Conservation (phyloP, 30 jellyfish, hydroid and myxozoan genomes). For the Aurelia coerulea region DNA sequence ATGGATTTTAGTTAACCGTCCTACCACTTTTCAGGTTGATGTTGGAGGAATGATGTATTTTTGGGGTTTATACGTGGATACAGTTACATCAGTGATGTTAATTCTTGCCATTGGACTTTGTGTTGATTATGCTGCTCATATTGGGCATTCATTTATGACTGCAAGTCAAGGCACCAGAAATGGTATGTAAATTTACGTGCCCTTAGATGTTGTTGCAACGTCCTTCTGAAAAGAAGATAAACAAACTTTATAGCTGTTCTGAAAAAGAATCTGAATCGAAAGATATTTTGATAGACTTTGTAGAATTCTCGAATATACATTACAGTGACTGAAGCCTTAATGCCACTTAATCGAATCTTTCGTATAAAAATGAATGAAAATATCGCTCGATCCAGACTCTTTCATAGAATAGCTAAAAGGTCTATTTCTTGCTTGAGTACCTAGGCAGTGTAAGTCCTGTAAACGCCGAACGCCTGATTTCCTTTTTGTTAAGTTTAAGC, state of each 20-base stretch:
- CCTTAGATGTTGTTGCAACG: neutral
- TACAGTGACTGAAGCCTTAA: too few relatives aligned
- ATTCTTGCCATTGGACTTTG: conserved; percentile 89
- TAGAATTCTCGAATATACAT: too few relatives aligned
- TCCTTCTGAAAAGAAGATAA: neutral
- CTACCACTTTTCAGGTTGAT: conserved; percentile 63
- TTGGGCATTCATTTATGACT: conserved; percentile 89
- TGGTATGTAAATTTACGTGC: conserved; percentile 34
- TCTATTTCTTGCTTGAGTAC: too few relatives aligned
- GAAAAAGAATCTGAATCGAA: too few relatives aligned
- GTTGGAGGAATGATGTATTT: conserved; percentile 89
- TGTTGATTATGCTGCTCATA: conserved; percentile 91
- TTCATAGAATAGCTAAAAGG: too few relatives aligned
- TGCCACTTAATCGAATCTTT: too few relatives aligned
- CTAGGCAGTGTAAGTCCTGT: too few relatives aligned
- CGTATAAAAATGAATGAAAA: too few relatives aligned
- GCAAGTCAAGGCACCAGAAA: conserved; percentile 49
- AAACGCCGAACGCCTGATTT: too few relatives aligned
- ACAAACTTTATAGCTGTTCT: neutral
- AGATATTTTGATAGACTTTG: too few relatives aligned
- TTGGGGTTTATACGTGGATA: conserved; percentile 90
- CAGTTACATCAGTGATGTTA: conserved; percentile 85
- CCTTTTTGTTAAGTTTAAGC: too few relatives aligned
- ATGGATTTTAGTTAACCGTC: neutral
- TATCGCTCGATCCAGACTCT: too few relatives aligned